These are phyloP conservation scores for Diaperis boleti DNA, from an alignment of 2,888 invertebrate species.

Conservation along the genomic window DNA sequence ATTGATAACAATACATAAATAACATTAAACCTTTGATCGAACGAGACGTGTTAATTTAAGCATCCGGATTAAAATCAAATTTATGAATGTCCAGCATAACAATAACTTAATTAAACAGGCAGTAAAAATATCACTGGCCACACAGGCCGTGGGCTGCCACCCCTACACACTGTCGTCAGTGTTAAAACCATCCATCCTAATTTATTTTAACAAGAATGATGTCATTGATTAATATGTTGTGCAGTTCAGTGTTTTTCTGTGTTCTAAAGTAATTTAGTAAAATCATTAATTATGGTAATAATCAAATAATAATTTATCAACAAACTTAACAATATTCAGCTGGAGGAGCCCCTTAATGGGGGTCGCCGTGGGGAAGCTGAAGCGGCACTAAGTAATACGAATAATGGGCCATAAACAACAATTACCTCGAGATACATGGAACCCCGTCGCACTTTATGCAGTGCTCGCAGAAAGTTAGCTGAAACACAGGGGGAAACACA, in stretches of 20 bases:
- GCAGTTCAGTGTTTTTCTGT: background rate
- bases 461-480: conserved; percentile 37
- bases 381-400: conserved; percentile 57
- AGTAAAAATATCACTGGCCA: background rate
- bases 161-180: conserved; percentile 10
- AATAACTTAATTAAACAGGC: conserved; percentile 6
- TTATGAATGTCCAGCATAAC: background rate
- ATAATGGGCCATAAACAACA: conserved; percentile 60
- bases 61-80: background rate
- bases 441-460: conserved; percentile 43
- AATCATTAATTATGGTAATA: conserved; percentile 28
- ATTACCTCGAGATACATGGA: conserved; percentile 55
- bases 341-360: conserved; percentile 32
- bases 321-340: conserved; percentile 34
- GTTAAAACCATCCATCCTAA: conserved; percentile 27
- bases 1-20: too few relatives aligned
- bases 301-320: conserved; percentile 28
- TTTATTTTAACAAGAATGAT: conserved; percentile 25
- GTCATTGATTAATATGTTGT: conserved; percentile 30
- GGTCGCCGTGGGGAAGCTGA: conserved; percentile 41
- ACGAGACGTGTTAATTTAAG: background rate
- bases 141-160: conserved; percentile 13
- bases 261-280: conserved; percentile 19
- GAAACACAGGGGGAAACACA: conserved; percentile 22
- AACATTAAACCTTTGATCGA: background rate